Evolutionary conservation across 2,797 vertebrate genomes (phyloP), one percentile per base, ranked within the genome.

Genomic region (Gymnoscopelus microlampas): DNA sequence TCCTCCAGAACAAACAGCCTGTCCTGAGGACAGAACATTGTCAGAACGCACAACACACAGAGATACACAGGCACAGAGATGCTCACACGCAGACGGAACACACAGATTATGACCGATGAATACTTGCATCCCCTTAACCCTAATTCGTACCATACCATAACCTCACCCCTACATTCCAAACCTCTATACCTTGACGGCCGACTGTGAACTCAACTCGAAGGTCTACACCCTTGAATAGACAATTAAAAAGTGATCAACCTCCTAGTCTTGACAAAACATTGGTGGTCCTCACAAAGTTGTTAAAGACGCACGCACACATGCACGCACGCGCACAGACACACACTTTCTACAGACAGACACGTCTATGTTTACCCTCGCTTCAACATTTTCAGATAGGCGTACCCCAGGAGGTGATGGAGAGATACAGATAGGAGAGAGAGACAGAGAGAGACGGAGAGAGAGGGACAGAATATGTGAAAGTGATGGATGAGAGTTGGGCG

Each of bases 1-100:
- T 84, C 87, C 79, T 97, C 96, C 84, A 98, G 87, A 60, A 91
- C 86, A 91, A 99, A 98, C 61, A 91, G 81, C 48, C 86, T 92
- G 71, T 94, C 95, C 96, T 98, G 85, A 8, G 79, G 74, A 83
- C 50, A 81, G 61, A 57, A 77, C 19, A 72, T 13, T 39, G 13
- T 55, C 39, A 69, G 61, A 56, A 48, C 35, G 23, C 26, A 72
- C 53, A 44, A 6, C 3, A 66, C 63, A 60, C 13, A 9, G 32
- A 57, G 1, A 47, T 4, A 32, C 0, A 5, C 51, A 59, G 49
- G 14, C 24, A 60, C 12, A 29, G 15, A 24, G 3, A 13, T 7
- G 14, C 5, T 51, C 53, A 60, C 57, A 70, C 26, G 44, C 47
- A 55, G 3, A 26, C n/a, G 32, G 32, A 44, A 69, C 26, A 73